Evolutionary conservation across 2,113 vertebrate species (phyloP).

Genomic region (Tachysurus vachellii): DNA sequence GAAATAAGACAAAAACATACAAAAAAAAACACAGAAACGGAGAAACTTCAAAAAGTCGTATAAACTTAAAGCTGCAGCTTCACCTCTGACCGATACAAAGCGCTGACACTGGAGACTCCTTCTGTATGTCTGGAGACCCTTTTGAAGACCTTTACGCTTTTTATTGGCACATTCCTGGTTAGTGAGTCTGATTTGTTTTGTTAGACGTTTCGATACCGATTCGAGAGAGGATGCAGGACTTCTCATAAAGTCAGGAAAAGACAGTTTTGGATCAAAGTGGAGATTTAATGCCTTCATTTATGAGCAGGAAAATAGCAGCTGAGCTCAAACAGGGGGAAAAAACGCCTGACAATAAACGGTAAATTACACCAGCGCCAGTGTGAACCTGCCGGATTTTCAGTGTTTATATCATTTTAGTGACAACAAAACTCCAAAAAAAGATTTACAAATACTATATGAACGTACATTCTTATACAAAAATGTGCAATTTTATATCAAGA

Average conservation of each 20-base stretch:
- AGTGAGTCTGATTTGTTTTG: not conserved
- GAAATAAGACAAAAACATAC: no score
- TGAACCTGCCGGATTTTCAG: not conserved
- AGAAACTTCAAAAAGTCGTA: not conserved
- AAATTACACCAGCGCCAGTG: not conserved
- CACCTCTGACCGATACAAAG: not conserved
- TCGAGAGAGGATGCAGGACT: not conserved
- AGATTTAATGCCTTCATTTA: constrained; percentile 9
- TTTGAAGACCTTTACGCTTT: not conserved
- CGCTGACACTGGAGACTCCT: not conserved
- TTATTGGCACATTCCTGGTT: not conserved
- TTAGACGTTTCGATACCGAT: not conserved
- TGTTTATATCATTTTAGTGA: not conserved
- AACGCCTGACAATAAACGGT: not conserved
- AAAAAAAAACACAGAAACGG: not conserved
- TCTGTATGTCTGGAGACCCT: not conserved
- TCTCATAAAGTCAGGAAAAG: not conserved
- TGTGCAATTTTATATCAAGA: not conserved
- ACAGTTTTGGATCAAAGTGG: not conserved
- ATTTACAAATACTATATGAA: not conserved
- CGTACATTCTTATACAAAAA: not conserved
- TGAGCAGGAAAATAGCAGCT: not conserved
- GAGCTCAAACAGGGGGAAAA: not conserved
- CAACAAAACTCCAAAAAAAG: not conserved
- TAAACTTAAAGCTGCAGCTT: not conserved